phyloP scores from a whole-genome alignment of 2,113 vertebrate species.

The Hypomesus transpacificus region DNA sequence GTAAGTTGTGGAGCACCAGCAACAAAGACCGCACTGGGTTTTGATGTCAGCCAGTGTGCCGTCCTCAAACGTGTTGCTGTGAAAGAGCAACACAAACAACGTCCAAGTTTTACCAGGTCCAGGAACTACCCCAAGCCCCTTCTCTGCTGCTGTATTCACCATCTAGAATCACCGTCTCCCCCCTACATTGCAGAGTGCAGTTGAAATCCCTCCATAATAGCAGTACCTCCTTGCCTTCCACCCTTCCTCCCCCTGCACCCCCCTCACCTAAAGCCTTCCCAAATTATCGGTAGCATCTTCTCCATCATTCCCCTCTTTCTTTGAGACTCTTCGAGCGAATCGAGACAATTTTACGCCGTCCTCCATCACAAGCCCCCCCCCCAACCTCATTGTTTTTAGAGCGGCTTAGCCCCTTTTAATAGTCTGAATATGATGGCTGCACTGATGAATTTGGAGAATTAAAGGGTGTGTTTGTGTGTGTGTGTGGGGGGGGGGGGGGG shows the following conservation, averaged over 20 bases:
- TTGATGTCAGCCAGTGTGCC: too few species aligned
- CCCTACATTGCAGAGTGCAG: neutral
- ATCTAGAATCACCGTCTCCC: constrained; percentile 14
- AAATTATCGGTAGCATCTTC: constrained; percentile 50
- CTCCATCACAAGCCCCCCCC: constrained; percentile 46
- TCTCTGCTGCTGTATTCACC: neutral
- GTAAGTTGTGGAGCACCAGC: neutral
- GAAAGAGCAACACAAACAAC: too few species aligned
- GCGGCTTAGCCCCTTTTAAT: constrained; percentile 42
- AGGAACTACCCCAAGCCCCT: too few species aligned
- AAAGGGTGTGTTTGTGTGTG: constrained; percentile 11
- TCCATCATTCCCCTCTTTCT: constrained; percentile 52
- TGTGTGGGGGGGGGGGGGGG: neutral
- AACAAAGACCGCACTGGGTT: too few species aligned
- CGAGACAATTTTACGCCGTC: constrained; percentile 55
- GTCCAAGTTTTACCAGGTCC: too few species aligned
- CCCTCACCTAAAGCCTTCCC: constrained; percentile 15
- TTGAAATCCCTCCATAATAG: constrained; percentile 30
- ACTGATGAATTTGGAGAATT: constrained; percentile 48
- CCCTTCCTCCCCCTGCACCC: constrained; percentile 4
- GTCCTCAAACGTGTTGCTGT: too few species aligned
- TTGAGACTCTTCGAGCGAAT: constrained; percentile 50
- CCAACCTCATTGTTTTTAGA: constrained; percentile 46
- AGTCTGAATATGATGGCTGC: constrained; percentile 37
- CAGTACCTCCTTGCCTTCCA: neutral